Evolutionary conservation across 2,113 vertebrate genomes (phyloP).

Genomic region (Poeciliopsis prolifica): DNA sequence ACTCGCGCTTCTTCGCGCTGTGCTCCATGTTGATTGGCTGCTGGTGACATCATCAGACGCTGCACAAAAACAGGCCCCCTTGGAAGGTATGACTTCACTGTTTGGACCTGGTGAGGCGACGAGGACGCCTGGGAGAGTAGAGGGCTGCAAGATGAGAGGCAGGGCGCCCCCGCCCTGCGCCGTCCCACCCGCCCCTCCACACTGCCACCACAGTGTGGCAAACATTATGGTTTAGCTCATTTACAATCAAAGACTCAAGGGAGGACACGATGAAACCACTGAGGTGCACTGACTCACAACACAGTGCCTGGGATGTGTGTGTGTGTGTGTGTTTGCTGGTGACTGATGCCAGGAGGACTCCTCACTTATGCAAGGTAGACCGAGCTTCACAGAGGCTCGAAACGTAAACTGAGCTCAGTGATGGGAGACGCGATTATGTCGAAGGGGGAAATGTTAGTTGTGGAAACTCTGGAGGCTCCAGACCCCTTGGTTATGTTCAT

Average conservation of each 20-base stretch:
- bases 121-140: constrained; percentile 37
- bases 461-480: background rate
- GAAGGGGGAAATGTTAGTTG: background rate
- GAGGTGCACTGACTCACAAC: constrained; percentile 26
- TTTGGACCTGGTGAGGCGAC: constrained; percentile 70
- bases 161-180: background rate
- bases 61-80: constrained; percentile 72
- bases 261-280: constrained; percentile 55
- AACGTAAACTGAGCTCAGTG: background rate
- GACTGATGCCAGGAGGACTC: background rate
- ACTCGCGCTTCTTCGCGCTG: constrained; percentile 55
- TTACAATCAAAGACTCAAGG: constrained; percentile 78
- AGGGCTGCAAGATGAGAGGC: background rate
- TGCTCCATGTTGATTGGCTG: constrained; percentile 80
- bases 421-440: background rate
- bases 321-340: background rate
- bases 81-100: constrained; percentile 83
- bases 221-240: constrained; percentile 61
- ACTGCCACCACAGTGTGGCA: background rate
- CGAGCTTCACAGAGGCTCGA: too few species aligned
- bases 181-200: background rate
- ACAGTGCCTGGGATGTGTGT: background rate
- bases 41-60: constrained; percentile 80
- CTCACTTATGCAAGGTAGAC: background rate
- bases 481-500: background rate